Conservation (phyloP, 2,888 invertebrate species). For the Sarcophaga subvicina region DNA sequence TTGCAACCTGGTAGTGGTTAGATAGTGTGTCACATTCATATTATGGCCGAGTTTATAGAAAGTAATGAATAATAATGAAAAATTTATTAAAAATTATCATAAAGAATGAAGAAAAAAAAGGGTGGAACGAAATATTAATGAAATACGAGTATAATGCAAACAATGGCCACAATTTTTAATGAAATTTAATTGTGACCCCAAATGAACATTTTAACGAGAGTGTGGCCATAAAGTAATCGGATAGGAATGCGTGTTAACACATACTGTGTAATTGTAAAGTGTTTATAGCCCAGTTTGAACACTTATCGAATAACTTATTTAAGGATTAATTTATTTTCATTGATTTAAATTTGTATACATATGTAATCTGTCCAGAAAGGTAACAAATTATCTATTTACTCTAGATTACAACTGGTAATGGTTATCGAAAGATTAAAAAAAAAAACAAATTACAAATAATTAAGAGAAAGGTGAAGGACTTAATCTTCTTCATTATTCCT, state of each 20-base stretch:
- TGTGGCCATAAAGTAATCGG: background rate
- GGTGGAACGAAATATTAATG: background rate
- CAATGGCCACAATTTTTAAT: conserved; percentile 29
- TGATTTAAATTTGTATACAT: too few species aligned
- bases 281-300: too few species aligned
- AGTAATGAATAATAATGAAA: conserved; percentile 38
- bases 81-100: background rate
- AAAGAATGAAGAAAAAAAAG: background rate
- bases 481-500: too few species aligned
- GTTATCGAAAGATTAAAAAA: too few species aligned
- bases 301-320: too few species aligned
- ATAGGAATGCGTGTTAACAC: background rate
- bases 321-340: too few species aligned
- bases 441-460: too few species aligned
- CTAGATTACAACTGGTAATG: too few species aligned
- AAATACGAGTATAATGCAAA: background rate
- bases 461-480: too few species aligned
- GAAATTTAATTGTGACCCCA: conserved; percentile 49
- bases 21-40: conserved; percentile 29
- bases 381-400: too few species aligned
- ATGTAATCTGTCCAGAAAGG: too few species aligned
- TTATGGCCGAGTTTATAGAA: conserved; percentile 22
- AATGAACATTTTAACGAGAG: conserved; percentile 47
- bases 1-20: conserved; percentile 22
- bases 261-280: background rate